Conservation (phyloP, 1,140 invertebrate species). For the Colletes gigas region DNA sequence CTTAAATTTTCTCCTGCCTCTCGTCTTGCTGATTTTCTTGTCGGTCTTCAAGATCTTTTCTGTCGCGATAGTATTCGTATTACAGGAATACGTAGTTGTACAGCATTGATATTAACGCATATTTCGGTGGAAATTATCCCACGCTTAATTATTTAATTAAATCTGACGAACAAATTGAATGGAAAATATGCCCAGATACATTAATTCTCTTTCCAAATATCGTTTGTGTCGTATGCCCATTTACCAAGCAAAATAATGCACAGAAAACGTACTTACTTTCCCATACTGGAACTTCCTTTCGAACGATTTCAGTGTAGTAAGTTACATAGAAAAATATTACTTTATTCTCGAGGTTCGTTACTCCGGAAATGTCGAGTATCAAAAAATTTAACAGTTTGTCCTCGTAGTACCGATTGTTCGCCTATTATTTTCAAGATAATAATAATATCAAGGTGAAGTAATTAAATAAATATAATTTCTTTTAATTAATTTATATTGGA, state of each 20-base stretch:
- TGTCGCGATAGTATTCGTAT: background rate
- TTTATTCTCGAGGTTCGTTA: constrained; percentile 77
- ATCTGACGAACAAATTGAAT: too few species aligned
- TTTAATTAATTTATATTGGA: too few species aligned
- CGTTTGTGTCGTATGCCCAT: too few species aligned
- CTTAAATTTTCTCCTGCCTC: background rate
- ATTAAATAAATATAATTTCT: too few species aligned
- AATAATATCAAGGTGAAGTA: too few species aligned
- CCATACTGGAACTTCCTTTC: constrained; percentile 82
- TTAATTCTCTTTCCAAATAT: too few species aligned
- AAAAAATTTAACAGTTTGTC: constrained; percentile 77
- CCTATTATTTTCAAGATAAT: constrained; percentile 56
- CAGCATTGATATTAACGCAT: too few species aligned
- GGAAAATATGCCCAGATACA: too few species aligned
- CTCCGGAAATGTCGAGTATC: constrained; percentile 71
- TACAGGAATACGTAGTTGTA: background rate
- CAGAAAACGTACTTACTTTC: constrained; percentile 77
- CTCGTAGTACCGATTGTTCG: constrained; percentile 71
- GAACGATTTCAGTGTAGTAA: constrained; percentile 79
- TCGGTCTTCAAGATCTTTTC: constrained; percentile 12
- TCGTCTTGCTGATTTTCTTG: constrained; percentile 1
- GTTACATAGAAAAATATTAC: constrained; percentile 83
- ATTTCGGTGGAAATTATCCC: too few species aligned
- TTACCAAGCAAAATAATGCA: too few species aligned
- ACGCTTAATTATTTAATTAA: too few species aligned